A percentile compares a stretch with the other conserved stretches of the same genome.
These are phyloP conservation scores for Phyllotreta striolata DNA, from an alignment of 2,888 invertebrate species.

Conservation along the genomic window DNA sequence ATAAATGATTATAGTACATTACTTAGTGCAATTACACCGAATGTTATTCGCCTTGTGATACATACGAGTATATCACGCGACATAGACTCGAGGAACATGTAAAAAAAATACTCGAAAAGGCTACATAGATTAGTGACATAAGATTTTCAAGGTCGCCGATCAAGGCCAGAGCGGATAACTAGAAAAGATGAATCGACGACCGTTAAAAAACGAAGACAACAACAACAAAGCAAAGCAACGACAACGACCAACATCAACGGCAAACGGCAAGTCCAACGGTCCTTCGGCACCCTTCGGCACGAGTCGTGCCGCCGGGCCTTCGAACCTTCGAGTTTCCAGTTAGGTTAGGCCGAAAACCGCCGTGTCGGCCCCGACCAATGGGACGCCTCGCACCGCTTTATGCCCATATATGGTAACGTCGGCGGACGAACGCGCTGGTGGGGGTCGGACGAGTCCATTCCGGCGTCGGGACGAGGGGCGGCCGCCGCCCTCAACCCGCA, in stretches of 20 bases:
- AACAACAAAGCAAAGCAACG: conserved; percentile 44
- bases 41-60: too few species aligned
- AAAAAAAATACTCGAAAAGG: conserved; percentile 29
- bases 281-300: conserved; percentile 15
- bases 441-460: conserved; percentile 39
- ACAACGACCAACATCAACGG: conserved; percentile 33
- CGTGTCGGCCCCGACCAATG: conserved; percentile 66
- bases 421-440: conserved; percentile 68
- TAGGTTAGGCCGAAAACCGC: conserved; percentile 57
- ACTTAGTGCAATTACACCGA: too few species aligned
- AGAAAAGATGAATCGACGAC: conserved; percentile 40
- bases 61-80: too few species aligned
- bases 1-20: too few species aligned
- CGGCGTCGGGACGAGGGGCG: conserved; percentile 48
- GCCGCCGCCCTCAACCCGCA: conserved; percentile 42
- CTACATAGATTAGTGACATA: conserved; percentile 48
- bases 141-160: conserved; percentile 56
- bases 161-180: conserved; percentile 51
- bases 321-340: conserved; percentile 53
- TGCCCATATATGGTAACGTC: conserved; percentile 84
- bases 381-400: conserved; percentile 71
- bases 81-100: too few species aligned
- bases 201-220: conserved; percentile 38
- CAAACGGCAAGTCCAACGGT: too few species aligned
- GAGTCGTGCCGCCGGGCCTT: conserved; percentile 47